Conservation (phyloP, 2,888 invertebrate genomes). For the Drosophila kanekoi region DNA sequence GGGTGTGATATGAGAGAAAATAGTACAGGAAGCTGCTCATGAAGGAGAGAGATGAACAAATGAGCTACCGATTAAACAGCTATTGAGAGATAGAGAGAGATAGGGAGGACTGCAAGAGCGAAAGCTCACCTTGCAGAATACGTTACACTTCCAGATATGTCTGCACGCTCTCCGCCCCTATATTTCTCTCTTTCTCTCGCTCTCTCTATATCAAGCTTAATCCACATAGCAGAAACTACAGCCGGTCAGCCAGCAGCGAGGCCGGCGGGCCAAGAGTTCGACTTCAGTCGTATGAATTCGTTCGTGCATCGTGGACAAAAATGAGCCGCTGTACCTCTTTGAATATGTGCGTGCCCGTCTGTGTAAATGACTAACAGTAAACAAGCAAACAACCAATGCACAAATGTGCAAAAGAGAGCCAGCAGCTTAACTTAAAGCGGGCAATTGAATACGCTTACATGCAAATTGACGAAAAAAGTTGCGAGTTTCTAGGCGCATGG, state of each 20-base stretch:
- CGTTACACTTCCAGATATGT: slow-evolving; percentile 66
- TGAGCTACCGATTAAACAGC: slow-evolving; percentile 49
- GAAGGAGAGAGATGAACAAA: neutral
- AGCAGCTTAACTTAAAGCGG: slow-evolving; percentile 13
- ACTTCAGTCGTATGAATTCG: slow-evolving; percentile 83
- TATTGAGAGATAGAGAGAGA: slow-evolving; percentile 41
- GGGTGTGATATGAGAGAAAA: slow-evolving; percentile 46
- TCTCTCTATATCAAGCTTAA: slow-evolving; percentile 37
- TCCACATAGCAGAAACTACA: slow-evolving; percentile 43
- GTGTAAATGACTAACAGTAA: slow-evolving; percentile 22
- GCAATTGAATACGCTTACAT: slow-evolving; percentile 17
- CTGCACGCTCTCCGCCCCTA: neutral
- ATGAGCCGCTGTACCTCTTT: slow-evolving; percentile 24
- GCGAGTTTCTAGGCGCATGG: neutral
- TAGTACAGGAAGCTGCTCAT: slow-evolving; percentile 16
- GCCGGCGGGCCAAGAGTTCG: slow-evolving; percentile 30
- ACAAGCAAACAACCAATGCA: slow-evolving; percentile 30
- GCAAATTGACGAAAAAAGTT: slow-evolving; percentile 32
- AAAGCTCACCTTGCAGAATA: slow-evolving; percentile 34
- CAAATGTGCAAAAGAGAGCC: slow-evolving; percentile 19
- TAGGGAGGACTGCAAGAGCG: slow-evolving; percentile 30
- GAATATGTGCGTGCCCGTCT: slow-evolving; percentile 8
- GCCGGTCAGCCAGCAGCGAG: slow-evolving; percentile 13
- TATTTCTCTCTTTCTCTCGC: neutral
- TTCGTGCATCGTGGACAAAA: slow-evolving; percentile 81